Evolutionary conservation across 2,888 invertebrate genomes (phyloP), one percentile per base, ranked within the genome.

Genomic region (Xanthorhoe designata): DNA sequence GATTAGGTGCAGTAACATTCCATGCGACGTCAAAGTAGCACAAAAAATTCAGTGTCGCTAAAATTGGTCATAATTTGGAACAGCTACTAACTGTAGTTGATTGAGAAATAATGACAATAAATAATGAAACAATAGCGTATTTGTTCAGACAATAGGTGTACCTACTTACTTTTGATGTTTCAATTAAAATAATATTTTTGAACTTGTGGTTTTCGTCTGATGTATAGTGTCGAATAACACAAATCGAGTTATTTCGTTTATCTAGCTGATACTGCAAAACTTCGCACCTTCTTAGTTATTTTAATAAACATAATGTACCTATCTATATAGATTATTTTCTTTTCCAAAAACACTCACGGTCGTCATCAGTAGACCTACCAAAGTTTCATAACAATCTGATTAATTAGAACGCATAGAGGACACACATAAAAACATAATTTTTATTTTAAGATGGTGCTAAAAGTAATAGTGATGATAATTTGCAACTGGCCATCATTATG

Each of bases 401-500:
- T n/a, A n/a, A 24, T 24, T 1, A 24, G 24, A 24, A 24, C 24
- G 4, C 4, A 24, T 24, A 24, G 4, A 24, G 2, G 24, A 24
- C 4, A 32, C 2, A 32, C 32, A 32, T 7, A 32, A 0, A 32
- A 32, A 32, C 32, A 7, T 32, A 32, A 7, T 4, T 32, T 32
- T 7, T 6, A 32, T 32, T 32, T 7, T 5, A 4, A 32, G 32
- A 32, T 50, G 42, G n/a, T 61, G 35, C 13, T 42, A 15, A 15
- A 5, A 35, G 35, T 4, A n/a, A 49, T 54, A 55, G 38, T 42
- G 24, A 52, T 57, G 54, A 61, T 19, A 49, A 62, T 62, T 58
- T 58, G 61, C 61, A 58, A 58, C 58, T 66, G 57, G 42, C 29
- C 45, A 58, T 62, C 45, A 66, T 54, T n/a, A 42, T 29, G 17